Evolutionary conservation across 2,888 invertebrate genomes (phyloP), one percentile per base, ranked within the genome.

Genomic region (Hanleya hanleyi): DNA sequence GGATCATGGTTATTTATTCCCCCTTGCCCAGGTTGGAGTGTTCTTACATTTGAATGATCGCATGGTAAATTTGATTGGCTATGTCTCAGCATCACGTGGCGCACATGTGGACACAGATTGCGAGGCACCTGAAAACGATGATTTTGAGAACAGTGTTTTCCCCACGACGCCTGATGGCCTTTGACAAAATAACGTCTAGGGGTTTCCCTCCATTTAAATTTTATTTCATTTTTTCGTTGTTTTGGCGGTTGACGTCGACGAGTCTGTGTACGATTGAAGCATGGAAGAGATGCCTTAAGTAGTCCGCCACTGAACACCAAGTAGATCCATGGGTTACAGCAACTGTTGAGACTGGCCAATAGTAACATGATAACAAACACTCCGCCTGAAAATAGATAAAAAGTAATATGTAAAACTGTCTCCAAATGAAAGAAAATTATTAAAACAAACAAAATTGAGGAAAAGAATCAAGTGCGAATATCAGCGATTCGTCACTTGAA

Each of bases 341-440:
- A 94, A 81, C 94, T 94, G 86, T 95, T 95, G 65, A 95, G 91
- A 80, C 94, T 86, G 18, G 86, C 86, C 68, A 89, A 75, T 9
- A 89, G 78, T 35, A 87, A 76, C 37, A 85, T 84, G n/a, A 89
- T 84, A 22, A 84, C 82, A 75, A 86, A 87, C 15, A 82, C 81
- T 6, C 77, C 74, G 67, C 80, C 88, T 88, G 83, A 49, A 82
- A 79, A n/a, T n/a, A n/a, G n/a, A n/a, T n/a, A n/a, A n/a, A n/a
- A n/a, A n/a, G n/a, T n/a, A n/a, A n/a, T n/a, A n/a, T n/a, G n/a
- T n/a, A n/a, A n/a, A n/a, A n/a, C n/a, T n/a, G n/a, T n/a, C n/a
- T n/a, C n/a, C n/a, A n/a, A n/a, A n/a, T n/a, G n/a, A n/a, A n/a
- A n/a, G n/a, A n/a, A n/a, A n/a, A n/a, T n/a, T n/a, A n/a, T n/a